Conservation (phyloP, 2,113 vertebrate genomes). For the rabbit (Oryctolagus cuniculus) region mOryCun1.1 NC_091434.1:27522501-27523000, state of each 20-base stretch:
- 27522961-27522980: not conserved
- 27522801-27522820: constrained; percentile 13
- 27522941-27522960: not conserved
- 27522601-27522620: no score
- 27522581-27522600: no score
- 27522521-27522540: no score
- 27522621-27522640: constrained; percentile 29
- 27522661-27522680: not conserved
- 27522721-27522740: constrained; percentile 17
- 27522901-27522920: not conserved
- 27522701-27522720: not conserved
- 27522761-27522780: not conserved
- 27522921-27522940: not conserved
- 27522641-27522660: not conserved
- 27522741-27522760: constrained; percentile 2
- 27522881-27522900: constrained; percentile 12
- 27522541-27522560: no score
- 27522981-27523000: not conserved
- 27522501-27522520: no score
- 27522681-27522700: not conserved
- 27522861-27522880: constrained; percentile 34
- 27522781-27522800: not conserved
- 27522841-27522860: not conserved
- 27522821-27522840: not conserved
- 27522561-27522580: no score